Evolutionary conservation across 2,888 invertebrate species (phyloP), one percentile per base, ranked within the genome.

Genomic region (Leptinotarsa rubiginosa): DNA sequence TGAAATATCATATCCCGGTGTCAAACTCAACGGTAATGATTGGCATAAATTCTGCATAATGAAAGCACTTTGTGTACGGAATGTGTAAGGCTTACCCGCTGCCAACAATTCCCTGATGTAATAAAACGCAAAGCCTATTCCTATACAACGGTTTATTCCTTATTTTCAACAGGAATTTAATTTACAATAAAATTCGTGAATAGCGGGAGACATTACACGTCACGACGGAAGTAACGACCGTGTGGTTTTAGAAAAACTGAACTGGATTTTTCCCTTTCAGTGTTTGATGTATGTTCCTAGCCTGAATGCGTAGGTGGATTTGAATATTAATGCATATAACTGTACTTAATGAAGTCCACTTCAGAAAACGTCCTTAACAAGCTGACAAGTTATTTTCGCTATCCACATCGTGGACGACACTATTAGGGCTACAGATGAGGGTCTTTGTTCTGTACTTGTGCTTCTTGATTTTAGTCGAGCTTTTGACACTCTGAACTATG

Each of bases 11-110:
- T 87, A 87, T 87, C 86, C 86, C 83, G 80, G 84, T 86, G 87
- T 87, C 87, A 87, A 84, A 87, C 83, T 82, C 85, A 86, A 88
- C 85, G 87, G 86, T 88, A 88, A 87, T 87, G 88, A 88, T 88
- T 88, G 88, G 86, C 87, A 87, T 88, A 88, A 88, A 88, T 88
- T 88, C 85, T 81, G 83, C 85, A 85, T 87, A 87, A 87, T 87
- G 86, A 87, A 87, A 85, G 85, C 84, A 84, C 81, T 86, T 85
- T 84, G 84, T 82, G 83, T 83, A 81, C 80, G 76, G 80, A 78
- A 79, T 77, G 80, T 82, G 80, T 81, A 80, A 78, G 78, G 79
- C 79, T 78, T 80, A 77, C 77, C 74, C 78, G 74, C 77, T 76
- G 78, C 78, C 79, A 75, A 78, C 79, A 80, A 80, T 78, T 81